phyloP scores from a whole-genome alignment of 2,888 invertebrate genomes.

The Nudaria mundana region DNA sequence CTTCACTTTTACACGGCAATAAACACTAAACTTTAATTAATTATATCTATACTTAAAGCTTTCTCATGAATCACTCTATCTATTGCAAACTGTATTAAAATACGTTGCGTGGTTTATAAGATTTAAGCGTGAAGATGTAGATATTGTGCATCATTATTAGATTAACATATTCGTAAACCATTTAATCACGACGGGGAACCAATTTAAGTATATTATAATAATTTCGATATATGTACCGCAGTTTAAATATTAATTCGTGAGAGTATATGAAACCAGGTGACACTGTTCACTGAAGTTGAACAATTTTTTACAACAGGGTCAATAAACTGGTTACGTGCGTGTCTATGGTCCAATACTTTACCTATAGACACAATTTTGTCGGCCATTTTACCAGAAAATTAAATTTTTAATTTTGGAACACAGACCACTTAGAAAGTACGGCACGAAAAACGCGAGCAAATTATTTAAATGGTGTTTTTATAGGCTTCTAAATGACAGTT shows the following conservation, averaged over 20 bases:
- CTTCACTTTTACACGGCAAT: too few species aligned
- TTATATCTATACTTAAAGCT: too few species aligned
- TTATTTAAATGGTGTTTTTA: constrained; percentile 7
- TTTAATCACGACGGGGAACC: constrained; percentile 19
- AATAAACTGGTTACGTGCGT: constrained; percentile 6
- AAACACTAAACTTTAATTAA: too few species aligned
- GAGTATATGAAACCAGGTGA: constrained; percentile 28
- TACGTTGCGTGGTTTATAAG: too few species aligned
- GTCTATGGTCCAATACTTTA: constrained; percentile 6
- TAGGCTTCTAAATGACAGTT: constrained; percentile 5
- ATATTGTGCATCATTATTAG: too few species aligned
- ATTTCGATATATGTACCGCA: constrained; percentile 22
- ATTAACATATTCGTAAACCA: constrained; percentile 8
- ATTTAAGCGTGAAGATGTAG: too few species aligned
- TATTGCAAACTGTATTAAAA: too few species aligned
- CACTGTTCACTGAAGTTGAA: constrained; percentile 11
- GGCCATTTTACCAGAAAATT: constrained; percentile 5
- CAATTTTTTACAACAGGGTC: constrained; percentile 8
- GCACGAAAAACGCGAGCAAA: constrained; percentile 8
- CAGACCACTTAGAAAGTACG: constrained; percentile 22
- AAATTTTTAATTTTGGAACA: constrained; percentile 8
- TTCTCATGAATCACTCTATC: too few species aligned
- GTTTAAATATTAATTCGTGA: constrained; percentile 33
- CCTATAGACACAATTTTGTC: constrained; percentile 9
- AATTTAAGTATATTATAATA: constrained; percentile 7